Percentiles rank a stretch among this genome's conserved stretches.
Conservation (phyloP, 2,113 vertebrate species). For the Stictonetta naevosa region DNA sequence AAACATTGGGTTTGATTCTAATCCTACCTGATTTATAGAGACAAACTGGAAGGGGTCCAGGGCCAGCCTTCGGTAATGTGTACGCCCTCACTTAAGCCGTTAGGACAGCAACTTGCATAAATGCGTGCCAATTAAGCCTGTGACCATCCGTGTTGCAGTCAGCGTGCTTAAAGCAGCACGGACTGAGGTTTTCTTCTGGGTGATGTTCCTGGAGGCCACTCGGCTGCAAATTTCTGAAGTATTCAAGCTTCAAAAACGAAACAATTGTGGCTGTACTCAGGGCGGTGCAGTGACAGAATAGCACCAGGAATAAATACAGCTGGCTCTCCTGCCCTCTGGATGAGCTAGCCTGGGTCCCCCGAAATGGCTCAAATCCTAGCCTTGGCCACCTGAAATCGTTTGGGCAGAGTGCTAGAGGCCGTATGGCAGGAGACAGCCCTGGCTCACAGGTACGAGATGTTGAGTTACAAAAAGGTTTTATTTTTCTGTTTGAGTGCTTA, state of each 20-base stretch:
- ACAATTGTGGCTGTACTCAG: background rate
- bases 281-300: background rate
- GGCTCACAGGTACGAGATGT: background rate
- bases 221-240: background rate
- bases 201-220: background rate
- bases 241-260: background rate
- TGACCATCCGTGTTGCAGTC: background rate
- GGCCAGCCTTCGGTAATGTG: background rate
- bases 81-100: background rate
- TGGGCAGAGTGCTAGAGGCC: background rate
- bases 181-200: background rate
- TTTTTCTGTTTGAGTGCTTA: background rate
- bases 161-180: background rate
- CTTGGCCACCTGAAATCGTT: background rate
- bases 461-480: background rate
- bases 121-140: slow-evolving; percentile 12
- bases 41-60: slow-evolving; percentile 45
- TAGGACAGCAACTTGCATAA: slow-evolving; percentile 41
- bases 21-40: slow-evolving; percentile 46
- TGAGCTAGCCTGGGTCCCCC: background rate
- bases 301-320: background rate
- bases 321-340: background rate
- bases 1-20: slow-evolving; percentile 6
- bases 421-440: background rate
- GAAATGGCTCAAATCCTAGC: background rate